Base-by-base conservation (phyloP, 2,888 invertebrate species). In the Creontiades dilutus region DNA sequence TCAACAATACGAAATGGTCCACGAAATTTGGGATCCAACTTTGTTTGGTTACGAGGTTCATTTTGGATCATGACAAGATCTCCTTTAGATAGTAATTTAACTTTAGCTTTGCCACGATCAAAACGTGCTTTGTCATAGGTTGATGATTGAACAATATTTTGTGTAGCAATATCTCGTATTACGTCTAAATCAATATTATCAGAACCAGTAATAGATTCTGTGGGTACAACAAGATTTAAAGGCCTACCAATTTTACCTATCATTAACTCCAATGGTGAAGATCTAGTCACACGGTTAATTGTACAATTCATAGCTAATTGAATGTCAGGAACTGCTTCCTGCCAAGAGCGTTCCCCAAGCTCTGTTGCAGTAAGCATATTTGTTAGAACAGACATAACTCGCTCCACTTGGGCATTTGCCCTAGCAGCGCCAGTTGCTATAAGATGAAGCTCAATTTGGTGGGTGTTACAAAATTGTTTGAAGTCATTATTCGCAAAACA, bases 361-460 rank as follows among this genome's bases (percentile, higher is more conserved):
- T 85, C 85, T 1, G 85, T 85, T n/a, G 57, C 82, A 47, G 82
- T 82, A 5, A 85, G 28, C 85, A 57, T 57, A 28, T 85, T 84
- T 2, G 84, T 84, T 52, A 84, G 19, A 27, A 84, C 84, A 11
- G 84, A 48, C 84, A 84, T 84, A 1, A 57, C 85, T 85, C 85
- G 5, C 27, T 85, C 85, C 0, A 85, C 85, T 85, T 85, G 57
- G 55, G 92, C 92, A 88, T 93, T 92, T 12, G 92, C 92, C 4
- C 92, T 91, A 46, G 89, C 86, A 9, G 91, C 52, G 7, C 92
- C 92, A 19, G 92, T 92, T 9, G 92, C 92, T 23, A 92, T 92
- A 0, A 92, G 55, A 90, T 92, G 92, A 2, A 91, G 76, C n/a
- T 89, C 87, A 5, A 91, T 89, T 16, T 87, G 37, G 81, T 91